These are phyloP conservation scores for Tribolium madens DNA, from an alignment of 1,140 invertebrate species.

Conservation along the genomic window DNA sequence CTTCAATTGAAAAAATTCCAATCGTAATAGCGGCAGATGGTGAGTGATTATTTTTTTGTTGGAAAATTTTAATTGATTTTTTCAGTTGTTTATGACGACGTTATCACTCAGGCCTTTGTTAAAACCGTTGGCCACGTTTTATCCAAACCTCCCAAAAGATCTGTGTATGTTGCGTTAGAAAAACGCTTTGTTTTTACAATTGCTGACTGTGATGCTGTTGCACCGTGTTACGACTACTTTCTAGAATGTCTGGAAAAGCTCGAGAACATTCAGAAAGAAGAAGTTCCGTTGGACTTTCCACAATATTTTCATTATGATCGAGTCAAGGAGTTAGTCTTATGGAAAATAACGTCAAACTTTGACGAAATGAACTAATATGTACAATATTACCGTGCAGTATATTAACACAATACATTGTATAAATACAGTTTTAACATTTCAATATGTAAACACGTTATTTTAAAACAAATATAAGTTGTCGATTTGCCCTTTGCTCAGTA, in stretches of 20 bases:
- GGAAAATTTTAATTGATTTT: constrained; percentile 45
- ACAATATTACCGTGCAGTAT: background rate
- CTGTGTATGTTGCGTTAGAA: constrained; percentile 84
- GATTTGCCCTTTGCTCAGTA: constrained; percentile 54
- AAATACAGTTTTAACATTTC: background rate
- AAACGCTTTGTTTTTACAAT: constrained; percentile 90
- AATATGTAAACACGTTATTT: constrained; percentile 26
- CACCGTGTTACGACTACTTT: constrained; percentile 89
- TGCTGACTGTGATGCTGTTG: constrained; percentile 80
- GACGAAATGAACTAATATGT: constrained; percentile 1
- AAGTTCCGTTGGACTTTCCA: constrained; percentile 79
- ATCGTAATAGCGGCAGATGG: constrained; percentile 84
- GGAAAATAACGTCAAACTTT: constrained; percentile 71
- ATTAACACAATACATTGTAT: constrained; percentile 10
- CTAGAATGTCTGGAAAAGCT: constrained; percentile 70
- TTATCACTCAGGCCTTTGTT: constrained; percentile 86
- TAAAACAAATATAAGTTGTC: constrained; percentile 57
- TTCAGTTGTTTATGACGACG: constrained; percentile 89
- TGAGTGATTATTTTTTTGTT: constrained; percentile 63
- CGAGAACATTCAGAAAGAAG: constrained; percentile 68
- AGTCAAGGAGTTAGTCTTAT: constrained; percentile 80
- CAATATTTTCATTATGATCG: constrained; percentile 87
- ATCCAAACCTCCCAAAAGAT: constrained; percentile 70
- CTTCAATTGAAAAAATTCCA: constrained; percentile 69
- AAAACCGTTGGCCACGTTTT: constrained; percentile 79